Percentiles rank a stretch among this genome's conserved stretches.
phyloP scores from a whole-genome alignment of 2,888 invertebrate species.

The Pseudolycoriella hygida region DNA sequence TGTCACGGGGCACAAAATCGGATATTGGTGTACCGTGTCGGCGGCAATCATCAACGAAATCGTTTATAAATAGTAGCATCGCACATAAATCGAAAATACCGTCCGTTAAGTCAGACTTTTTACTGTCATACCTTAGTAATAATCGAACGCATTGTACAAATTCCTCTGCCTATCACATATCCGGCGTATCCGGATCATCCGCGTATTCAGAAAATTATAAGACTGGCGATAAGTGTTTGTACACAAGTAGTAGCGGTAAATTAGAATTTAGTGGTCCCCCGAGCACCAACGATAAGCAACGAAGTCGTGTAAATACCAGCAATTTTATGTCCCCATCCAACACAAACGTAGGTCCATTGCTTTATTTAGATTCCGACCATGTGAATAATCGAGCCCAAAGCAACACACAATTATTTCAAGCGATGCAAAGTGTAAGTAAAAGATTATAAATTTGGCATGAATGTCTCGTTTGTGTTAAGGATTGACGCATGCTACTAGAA shows the following conservation, averaged over 20 bases:
- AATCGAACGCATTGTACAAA: conserved; percentile 3
- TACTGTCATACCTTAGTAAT: conserved; percentile 22
- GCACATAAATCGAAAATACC: conserved; percentile 8
- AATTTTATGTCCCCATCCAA: conserved; percentile 1
- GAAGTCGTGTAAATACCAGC: not conserved
- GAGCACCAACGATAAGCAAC: conserved; percentile 3
- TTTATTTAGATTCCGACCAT: conserved; percentile 9
- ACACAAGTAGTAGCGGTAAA: conserved; percentile 5
- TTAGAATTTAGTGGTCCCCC: not conserved
- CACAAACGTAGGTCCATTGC: conserved; percentile 9
- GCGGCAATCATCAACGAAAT: conserved; percentile 14
- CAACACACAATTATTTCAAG: conserved; percentile 6
- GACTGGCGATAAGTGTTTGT: conserved; percentile 8
- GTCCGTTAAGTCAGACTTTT: conserved; percentile 22
- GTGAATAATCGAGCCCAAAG: conserved; percentile 2
- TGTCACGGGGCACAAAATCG: conserved; percentile 23
- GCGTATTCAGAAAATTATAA: conserved; percentile 9
- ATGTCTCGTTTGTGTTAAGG: not conserved
- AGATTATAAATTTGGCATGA: not conserved
- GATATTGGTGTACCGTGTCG: conserved; percentile 26
- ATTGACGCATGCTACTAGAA: too few relatives aligned
- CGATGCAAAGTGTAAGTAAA: conserved; percentile 9
- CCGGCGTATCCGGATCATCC: conserved; percentile 3
- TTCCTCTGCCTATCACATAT: conserved; percentile 6
- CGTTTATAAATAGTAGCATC: conserved; percentile 7